Evolutionary conservation across 2,888 invertebrate species (phyloP).

Genomic region (Rhagophthalmus giganteus): DNA sequence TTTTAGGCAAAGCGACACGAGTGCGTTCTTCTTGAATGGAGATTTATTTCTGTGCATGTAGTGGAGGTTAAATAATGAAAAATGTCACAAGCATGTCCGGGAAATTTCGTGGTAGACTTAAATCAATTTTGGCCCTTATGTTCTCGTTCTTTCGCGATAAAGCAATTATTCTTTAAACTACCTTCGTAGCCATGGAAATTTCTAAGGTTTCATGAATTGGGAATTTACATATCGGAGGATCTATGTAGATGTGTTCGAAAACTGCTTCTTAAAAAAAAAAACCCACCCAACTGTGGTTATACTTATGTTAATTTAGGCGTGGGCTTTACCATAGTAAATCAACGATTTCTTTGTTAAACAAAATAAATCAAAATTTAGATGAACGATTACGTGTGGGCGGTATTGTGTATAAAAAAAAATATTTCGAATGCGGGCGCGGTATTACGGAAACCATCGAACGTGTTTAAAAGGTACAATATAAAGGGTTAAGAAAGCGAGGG

Average conservation of each 20-base stretch:
- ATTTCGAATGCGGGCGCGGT: too few relatives aligned
- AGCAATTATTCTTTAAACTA: conserved; percentile 16
- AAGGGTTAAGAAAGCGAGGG: conserved; percentile 27
- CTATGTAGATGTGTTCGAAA: neutral
- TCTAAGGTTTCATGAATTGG: conserved; percentile 28
- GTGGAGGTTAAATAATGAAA: conserved; percentile 15
- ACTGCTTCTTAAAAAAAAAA: too few relatives aligned
- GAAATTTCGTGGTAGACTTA: conserved; percentile 11
- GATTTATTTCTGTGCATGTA: conserved; percentile 9
- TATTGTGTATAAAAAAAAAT: too few relatives aligned
- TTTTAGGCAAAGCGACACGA: neutral
- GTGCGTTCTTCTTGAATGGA: conserved; percentile 7
- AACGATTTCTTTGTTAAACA: too few relatives aligned
- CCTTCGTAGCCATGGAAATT: conserved; percentile 27
- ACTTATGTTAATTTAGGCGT: too few relatives aligned
- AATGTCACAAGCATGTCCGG: conserved; percentile 14
- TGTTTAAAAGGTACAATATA: conserved; percentile 19
- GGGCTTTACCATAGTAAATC: too few relatives aligned
- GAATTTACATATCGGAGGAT: conserved; percentile 15
- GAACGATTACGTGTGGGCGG: too few relatives aligned
- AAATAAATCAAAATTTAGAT: too few relatives aligned
- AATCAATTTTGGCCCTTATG: conserved; percentile 24
- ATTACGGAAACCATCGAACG: too few relatives aligned
- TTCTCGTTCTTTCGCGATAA: conserved; percentile 26
- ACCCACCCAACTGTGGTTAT: too few relatives aligned